Conservation (phyloP, 1,140 invertebrate species). For the Listronotus bonariensis region DNA sequence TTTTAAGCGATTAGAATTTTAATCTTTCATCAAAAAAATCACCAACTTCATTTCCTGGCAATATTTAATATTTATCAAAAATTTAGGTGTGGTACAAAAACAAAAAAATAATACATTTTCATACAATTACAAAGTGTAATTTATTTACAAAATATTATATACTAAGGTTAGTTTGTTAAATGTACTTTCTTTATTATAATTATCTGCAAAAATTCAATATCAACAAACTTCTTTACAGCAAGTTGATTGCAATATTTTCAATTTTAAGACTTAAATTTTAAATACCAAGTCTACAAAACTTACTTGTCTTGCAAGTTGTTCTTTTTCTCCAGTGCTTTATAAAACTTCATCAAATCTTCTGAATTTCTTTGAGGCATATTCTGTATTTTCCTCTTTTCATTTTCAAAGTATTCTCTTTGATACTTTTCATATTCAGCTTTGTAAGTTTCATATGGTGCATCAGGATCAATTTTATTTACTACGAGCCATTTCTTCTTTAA, state of each 20-base stretch:
- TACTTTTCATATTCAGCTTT: constrained; percentile 26
- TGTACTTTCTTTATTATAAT: too few species aligned
- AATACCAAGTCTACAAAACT: not conserved
- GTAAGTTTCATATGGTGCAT: constrained; percentile 29
- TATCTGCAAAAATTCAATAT: too few species aligned
- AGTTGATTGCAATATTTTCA: not conserved
- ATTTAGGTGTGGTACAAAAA: too few species aligned
- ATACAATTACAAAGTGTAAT: too few species aligned
- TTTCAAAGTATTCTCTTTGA: constrained; percentile 30
- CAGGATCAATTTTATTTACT: constrained; percentile 23
- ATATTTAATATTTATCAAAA: too few species aligned
- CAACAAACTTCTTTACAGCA: too few species aligned
- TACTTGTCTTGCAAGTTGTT: constrained; percentile 22
- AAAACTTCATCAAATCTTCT: constrained; percentile 29
- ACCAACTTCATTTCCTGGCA: too few species aligned
- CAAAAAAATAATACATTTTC: too few species aligned
- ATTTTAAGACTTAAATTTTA: not conserved
- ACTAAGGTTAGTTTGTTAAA: too few species aligned
- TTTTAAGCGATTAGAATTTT: too few species aligned
- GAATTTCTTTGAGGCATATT: constrained; percentile 39
- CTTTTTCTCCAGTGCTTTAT: constrained; percentile 27
- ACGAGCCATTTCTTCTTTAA: constrained; percentile 25
- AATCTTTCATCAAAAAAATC: too few species aligned
- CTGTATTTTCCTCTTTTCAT: constrained; percentile 36
- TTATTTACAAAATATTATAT: too few species aligned